Percentiles rank a stretch among this genome's conserved stretches.
Conservation (phyloP, 2,888 invertebrate genomes). For the Andrena hattorfiana region DNA sequence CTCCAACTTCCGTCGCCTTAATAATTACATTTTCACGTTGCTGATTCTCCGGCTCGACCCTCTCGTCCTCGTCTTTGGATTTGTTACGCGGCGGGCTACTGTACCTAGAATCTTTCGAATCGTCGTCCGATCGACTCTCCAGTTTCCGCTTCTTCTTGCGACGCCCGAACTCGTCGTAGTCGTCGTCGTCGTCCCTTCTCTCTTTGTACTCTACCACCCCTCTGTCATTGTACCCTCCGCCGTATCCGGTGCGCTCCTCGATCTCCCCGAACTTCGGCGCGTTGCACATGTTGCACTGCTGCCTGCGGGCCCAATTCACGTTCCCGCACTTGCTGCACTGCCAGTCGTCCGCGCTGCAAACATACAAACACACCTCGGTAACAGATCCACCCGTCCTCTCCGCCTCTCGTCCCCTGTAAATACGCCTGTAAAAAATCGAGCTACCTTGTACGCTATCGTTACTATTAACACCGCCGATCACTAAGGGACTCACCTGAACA, state of each 20-base stretch:
- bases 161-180: slow-evolving; percentile 96
- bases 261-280: slow-evolving; percentile 98
- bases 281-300: slow-evolving; percentile 99
- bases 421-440: slow-evolving; percentile 1
- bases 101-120: slow-evolving; percentile 82
- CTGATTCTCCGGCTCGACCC: slow-evolving; percentile 57
- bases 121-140: slow-evolving; percentile 85
- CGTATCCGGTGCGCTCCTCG: slow-evolving; percentile 92
- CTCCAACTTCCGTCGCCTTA: too few species aligned
- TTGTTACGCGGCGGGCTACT: slow-evolving; percentile 79
- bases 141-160: slow-evolving; percentile 87
- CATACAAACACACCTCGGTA: too few species aligned
- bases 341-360: slow-evolving; percentile 98
- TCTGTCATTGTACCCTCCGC: slow-evolving; percentile 97
- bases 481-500: slow-evolving; percentile 86
- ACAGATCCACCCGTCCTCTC: too few species aligned
- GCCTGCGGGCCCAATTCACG: slow-evolving; percentile 99
- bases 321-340: slow-evolving; percentile 99
- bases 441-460: too few species aligned
- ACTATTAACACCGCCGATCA: too few species aligned
- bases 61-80: slow-evolving; percentile 76
- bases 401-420: slow-evolving; percentile 20
- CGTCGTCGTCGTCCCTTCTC: slow-evolving; percentile 93
- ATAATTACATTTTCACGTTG: slow-evolving; percentile 68
- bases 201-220: slow-evolving; percentile 98